Conservation (phyloP, 2,113 vertebrate genomes). For the Shinisaurus crocodilurus region DNA sequence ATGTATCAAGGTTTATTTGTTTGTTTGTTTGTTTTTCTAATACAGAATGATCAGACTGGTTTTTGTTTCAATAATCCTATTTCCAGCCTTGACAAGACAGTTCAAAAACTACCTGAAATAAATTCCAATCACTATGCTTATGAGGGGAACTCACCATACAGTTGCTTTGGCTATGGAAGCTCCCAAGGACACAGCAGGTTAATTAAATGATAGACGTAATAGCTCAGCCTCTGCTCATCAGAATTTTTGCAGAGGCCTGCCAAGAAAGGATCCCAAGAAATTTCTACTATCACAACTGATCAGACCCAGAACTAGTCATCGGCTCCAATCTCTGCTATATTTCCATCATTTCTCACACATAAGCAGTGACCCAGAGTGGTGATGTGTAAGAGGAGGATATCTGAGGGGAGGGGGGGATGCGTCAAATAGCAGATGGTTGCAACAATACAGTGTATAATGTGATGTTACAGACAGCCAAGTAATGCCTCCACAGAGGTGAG, state of each 20-base stretch:
- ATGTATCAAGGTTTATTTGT: too few relatives aligned
- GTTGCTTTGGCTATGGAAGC: slow-evolving; percentile 37
- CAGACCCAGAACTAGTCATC: slow-evolving; percentile 54
- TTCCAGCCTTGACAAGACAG: background rate
- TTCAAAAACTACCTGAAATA: background rate
- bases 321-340: slow-evolving; percentile 53
- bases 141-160: slow-evolving; percentile 25
- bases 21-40: too few relatives aligned
- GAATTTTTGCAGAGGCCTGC: slow-evolving; percentile 42
- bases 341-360: slow-evolving; percentile 42
- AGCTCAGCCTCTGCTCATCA: slow-evolving; percentile 38
- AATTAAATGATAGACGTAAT: slow-evolving; percentile 60
- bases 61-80: background rate
- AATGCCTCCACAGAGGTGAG: background rate
- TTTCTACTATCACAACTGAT: slow-evolving; percentile 54
- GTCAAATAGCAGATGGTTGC: slow-evolving; percentile 55
- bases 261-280: slow-evolving; percentile 53
- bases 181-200: slow-evolving; percentile 46
- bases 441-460: slow-evolving; percentile 5
- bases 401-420: slow-evolving; percentile 33
- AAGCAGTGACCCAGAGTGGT: slow-evolving; percentile 46
- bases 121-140: background rate
- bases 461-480: slow-evolving; percentile 23
- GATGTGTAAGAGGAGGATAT: slow-evolving; percentile 30
- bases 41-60: too few relatives aligned